These are phyloP conservation scores for Caenorhabditis briggsae DNA, from an alignment of 1,140 invertebrate genomes.

Conservation along the genomic window DNA sequence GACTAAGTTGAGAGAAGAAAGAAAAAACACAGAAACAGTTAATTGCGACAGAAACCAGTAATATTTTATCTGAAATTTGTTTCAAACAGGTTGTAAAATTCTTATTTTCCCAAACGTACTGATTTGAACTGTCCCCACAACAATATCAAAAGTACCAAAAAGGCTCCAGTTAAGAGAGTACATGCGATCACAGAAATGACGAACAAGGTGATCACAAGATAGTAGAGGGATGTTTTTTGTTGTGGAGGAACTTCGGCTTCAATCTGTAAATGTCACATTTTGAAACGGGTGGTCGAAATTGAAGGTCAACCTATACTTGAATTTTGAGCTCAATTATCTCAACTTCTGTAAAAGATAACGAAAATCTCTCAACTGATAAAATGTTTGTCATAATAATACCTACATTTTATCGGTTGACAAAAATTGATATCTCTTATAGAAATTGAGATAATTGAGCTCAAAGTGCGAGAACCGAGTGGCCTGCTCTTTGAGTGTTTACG, in stretches of 20 bases:
- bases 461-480: too few species aligned
- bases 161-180: neutral
- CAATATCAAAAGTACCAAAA: neutral
- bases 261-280: neutral
- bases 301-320: too few species aligned
- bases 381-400: too few species aligned
- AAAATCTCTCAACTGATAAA: too few species aligned
- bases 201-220: constrained; percentile 5
- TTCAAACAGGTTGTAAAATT: neutral
- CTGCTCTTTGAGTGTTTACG: too few species aligned
- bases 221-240: neutral
- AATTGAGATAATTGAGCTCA: neutral
- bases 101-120: neutral
- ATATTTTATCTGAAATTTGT: neutral
- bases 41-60: constrained; percentile 8
- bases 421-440: too few species aligned
- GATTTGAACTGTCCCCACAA: constrained; percentile 10
- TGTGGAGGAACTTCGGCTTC: neutral
- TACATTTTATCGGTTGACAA: too few species aligned
- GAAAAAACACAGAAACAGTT: neutral
- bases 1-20: neutral
- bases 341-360: too few species aligned
- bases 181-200: neutral
- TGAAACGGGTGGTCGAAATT: too few species aligned
- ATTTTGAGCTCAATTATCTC: too few species aligned